phyloP scores from a whole-genome alignment of 2,888 invertebrate genomes.

The Plusia festucae region DNA sequence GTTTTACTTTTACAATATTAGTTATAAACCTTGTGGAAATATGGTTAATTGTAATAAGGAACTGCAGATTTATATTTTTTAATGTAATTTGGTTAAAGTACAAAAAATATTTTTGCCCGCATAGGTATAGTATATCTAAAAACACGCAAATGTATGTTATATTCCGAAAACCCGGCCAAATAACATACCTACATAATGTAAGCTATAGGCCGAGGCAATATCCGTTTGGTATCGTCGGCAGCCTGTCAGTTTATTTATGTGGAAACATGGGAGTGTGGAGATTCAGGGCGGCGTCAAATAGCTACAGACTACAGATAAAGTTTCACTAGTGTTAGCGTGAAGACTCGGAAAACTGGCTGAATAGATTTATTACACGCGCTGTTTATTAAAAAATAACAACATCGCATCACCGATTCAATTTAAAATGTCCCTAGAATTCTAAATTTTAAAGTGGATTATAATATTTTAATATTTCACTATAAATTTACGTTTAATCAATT shows the following conservation, averaged over 20 bases:
- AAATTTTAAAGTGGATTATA: too few relatives aligned
- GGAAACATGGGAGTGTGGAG: conserved; percentile 69
- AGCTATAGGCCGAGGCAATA: conserved; percentile 71
- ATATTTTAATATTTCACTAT: too few relatives aligned
- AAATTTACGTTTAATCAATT: too few relatives aligned
- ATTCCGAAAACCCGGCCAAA: conserved; percentile 3
- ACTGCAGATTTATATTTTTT: too few relatives aligned
- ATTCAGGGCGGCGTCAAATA: conserved; percentile 59
- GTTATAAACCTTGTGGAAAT: too few relatives aligned
- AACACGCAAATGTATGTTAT: neutral
- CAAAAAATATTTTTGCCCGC: too few relatives aligned
- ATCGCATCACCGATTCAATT: conserved; percentile 6
- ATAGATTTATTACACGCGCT: neutral
- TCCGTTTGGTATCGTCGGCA: conserved; percentile 69
- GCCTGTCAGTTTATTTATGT: conserved; percentile 74
- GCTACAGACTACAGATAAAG: conserved; percentile 31
- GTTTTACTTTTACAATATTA: neutral
- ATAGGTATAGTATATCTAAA: neutral
- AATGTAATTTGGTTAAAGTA: too few relatives aligned
- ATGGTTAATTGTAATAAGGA: too few relatives aligned
- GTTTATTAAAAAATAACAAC: conserved; percentile 5
- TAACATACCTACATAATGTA: conserved; percentile 27
- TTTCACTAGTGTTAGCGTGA: conserved; percentile 20
- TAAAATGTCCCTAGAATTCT: too few relatives aligned
- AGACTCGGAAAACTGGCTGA: neutral